Percentiles rank a stretch among this genome's conserved stretches.
Conservation (phyloP, 2,113 vertebrate genomes). For the Trogon surrucura region DNA sequence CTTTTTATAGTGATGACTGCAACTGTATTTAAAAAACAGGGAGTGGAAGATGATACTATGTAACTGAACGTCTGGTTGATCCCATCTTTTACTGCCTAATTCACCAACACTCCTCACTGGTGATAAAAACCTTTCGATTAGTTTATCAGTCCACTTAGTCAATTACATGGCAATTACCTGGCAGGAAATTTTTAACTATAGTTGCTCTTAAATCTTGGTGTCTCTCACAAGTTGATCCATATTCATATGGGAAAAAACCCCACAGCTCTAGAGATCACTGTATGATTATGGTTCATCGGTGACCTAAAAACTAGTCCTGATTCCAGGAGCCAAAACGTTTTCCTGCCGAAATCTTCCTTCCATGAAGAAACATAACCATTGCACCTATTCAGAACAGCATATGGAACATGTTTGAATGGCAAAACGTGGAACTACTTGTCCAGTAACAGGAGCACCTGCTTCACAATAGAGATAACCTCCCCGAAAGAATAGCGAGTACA, state of each 20-base stretch:
- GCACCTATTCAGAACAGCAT: not conserved
- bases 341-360: not conserved
- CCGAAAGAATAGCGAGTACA: not conserved
- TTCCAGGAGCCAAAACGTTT: not conserved
- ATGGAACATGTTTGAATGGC: accelerated
- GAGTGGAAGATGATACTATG: not conserved
- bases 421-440: not conserved
- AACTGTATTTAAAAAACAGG: not conserved
- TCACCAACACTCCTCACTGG: not conserved
- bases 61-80: not conserved
- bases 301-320: not conserved
- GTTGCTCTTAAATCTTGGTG: not conserved
- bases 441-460: not conserved
- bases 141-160: not conserved
- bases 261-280: conserved; percentile 4
- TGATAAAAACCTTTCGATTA: not conserved
- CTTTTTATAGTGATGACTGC: not conserved
- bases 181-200: not conserved
- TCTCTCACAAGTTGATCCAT: not conserved
- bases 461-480: accelerated
- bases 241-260: not conserved
- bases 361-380: not conserved
- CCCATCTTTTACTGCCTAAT: not conserved
- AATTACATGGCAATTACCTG: not conserved
- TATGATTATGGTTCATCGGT: not conserved